Evolutionary conservation across 2,797 vertebrate genomes (phyloP), one percentile per base, ranked within the genome.

Genomic region (Thripadectes ignobilis): DNA sequence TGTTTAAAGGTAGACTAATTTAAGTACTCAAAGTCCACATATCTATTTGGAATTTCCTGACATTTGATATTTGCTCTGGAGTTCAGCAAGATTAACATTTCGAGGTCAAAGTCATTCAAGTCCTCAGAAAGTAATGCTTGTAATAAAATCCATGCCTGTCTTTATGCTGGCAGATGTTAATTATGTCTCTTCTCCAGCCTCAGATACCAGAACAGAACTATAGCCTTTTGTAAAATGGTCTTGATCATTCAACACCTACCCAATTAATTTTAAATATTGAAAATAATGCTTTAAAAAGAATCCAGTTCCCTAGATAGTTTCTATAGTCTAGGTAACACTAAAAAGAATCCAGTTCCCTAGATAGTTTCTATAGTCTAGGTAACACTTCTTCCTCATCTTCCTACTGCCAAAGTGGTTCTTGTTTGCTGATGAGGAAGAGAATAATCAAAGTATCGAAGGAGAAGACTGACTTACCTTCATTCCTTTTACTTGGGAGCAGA

Each of bases 31-130:
- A 84, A 94, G 93, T 89, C 94, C 79, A 94, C 92, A 95, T 46
- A 34, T 78, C 79, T 93, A 75, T 96, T 92, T 95, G 92, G 82
- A 92, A 83, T 92, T 95, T 92, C 92, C 89, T 86, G 94, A 93
- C 93, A 90, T 95, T 88, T 88, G 85, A 72, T 93, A 95, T 96
- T 97, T 95, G 76, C 94, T 94, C 89, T 90, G 92, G 68, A 95
- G 93, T 95, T 93, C 85, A 94, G 82, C 10, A 90, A 93, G 92
- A 95, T 95, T 94, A 95, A 92, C 76, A 86, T 94, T 89, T 88
- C 0, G 36, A 93, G 95, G 95, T 92, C 88, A 90, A 95, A 94
- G 85, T 88, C 85, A 95, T 88, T 88, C 81, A 85, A 95, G 91
- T 77, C 59, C 61, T 92, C 82, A 88, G 82, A 86, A 93, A 94